Evolutionary conservation across 2,113 vertebrate genomes (phyloP), one percentile per base, ranked within the genome.

Genomic region (Chionis minor): DNA sequence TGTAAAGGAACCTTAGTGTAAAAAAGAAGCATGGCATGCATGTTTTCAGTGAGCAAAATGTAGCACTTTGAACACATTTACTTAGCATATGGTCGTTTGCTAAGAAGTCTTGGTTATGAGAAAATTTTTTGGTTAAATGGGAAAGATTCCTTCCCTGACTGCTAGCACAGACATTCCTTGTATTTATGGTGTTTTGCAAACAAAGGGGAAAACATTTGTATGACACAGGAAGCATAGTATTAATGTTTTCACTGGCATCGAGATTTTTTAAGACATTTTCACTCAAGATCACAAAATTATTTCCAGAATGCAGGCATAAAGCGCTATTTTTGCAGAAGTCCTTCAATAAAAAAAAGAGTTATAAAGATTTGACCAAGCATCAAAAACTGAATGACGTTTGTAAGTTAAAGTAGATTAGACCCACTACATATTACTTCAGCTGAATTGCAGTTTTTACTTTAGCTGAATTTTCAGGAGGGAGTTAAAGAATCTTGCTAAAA

Each of bases 21-120:
- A 90, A 96, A 95, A 94, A 89, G 94, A 95, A 77, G 82, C 74
- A 72, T 87, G 90, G 79, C 74, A 92, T 94, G 66, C 70, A 58
- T 93, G 63, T 93, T 96, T 97, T 87, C 93, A 87, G 18, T 92
- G 96, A 96, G 94, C 38, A 97, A 96, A 97, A 96, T 91, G 81
- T 95, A 96, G 81, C 90, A 94, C 96, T 96, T 94, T 40, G 87
- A 96, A 96, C 94, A 96, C 96, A 96, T 97, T 97, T 96, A 93
- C 92, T 88, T 91, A 95, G 89, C 94, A 91, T 97, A 97, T 95
- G 92, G 92, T 97, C 6, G 86, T 96, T 95, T 94, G 86, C 94
- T 90, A 80, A 90, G 80, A 88, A 95, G 47, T 88, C 93, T 90
- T 95, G 91, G 96, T 96, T 96, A 95, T 62, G 80, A 97, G 69